Percentiles rank a stretch among this genome's conserved stretches.
Evolutionary conservation across 2,888 invertebrate genomes (phyloP).

Genomic region (Campaea margaritaria): DNA sequence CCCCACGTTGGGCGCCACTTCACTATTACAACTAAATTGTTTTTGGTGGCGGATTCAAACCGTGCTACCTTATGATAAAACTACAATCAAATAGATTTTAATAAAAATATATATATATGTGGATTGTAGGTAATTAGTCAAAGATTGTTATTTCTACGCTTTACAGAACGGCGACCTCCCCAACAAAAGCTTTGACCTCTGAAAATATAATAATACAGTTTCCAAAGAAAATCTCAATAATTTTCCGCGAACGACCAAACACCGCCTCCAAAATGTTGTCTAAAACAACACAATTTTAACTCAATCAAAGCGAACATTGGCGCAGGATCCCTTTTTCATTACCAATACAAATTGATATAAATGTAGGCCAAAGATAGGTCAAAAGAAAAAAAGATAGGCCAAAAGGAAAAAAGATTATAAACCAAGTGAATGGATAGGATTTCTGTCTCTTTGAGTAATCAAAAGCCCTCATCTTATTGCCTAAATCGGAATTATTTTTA

Average conservation of each 20-base stretch:
- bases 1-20: too few species aligned
- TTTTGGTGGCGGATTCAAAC: too few species aligned
- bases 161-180: background rate
- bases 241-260: slow-evolving; percentile 2
- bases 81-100: too few species aligned
- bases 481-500: slow-evolving; percentile 59
- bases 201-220: background rate
- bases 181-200: background rate
- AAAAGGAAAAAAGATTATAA: slow-evolving; percentile 68
- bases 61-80: too few species aligned
- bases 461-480: slow-evolving; percentile 58
- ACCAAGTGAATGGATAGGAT: slow-evolving; percentile 64
- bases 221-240: slow-evolving; percentile 10
- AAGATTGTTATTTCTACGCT: too few species aligned
- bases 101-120: too few species aligned
- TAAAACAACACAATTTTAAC: slow-evolving; percentile 14
- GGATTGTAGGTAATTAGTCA: too few species aligned
- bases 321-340: slow-evolving; percentile 10
- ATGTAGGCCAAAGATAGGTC: slow-evolving; percentile 14
- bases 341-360: slow-evolving; percentile 20
- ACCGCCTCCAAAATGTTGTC: slow-evolving; percentile 2
- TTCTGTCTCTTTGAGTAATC: slow-evolving; percentile 74
- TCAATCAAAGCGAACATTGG: slow-evolving; percentile 38
- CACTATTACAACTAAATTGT: too few species aligned
- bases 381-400: slow-evolving; percentile 41